Percentiles rank a stretch among this genome's conserved stretches.
Conservation (phyloP, 2,113 vertebrate genomes). For the Labeo rohita region DNA sequence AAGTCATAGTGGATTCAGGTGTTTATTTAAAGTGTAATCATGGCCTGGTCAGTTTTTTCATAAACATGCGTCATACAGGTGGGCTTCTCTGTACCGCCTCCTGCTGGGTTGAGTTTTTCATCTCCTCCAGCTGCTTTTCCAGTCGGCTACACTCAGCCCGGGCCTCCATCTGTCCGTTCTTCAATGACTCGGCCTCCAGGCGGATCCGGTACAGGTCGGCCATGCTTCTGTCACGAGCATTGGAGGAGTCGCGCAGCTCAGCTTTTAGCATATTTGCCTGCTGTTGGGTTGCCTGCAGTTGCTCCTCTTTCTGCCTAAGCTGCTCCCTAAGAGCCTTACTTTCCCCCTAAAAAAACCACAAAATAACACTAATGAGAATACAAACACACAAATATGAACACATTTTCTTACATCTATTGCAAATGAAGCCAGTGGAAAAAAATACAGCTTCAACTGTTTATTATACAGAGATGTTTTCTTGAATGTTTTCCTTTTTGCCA, state of each 20-base stretch:
- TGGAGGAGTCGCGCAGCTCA: constrained; percentile 91
- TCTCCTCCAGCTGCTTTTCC: constrained; percentile 72
- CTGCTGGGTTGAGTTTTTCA: constrained; percentile 76
- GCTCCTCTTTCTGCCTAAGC: constrained; percentile 92
- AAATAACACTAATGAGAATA: neutral
- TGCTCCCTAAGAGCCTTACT: constrained; percentile 85
- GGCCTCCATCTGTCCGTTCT: constrained; percentile 79
- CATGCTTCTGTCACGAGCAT: constrained; percentile 89
- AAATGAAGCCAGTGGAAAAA: neutral
- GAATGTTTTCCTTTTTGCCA: neutral
- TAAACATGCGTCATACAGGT: neutral
- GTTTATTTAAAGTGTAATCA: neutral
- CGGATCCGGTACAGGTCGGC: constrained; percentile 89
- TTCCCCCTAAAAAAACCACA: constrained; percentile 78
- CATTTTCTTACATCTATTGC: neutral
- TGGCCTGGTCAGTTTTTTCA: neutral
- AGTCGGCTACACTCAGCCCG: constrained; percentile 78
- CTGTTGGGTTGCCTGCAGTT: constrained; percentile 90
- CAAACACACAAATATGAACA: neutral
- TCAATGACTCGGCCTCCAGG: constrained; percentile 81
- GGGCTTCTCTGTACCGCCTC: constrained; percentile 77
- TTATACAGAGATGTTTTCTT: neutral
- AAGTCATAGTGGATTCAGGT: neutral
- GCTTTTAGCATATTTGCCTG: constrained; percentile 86
- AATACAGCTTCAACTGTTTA: neutral